phyloP scores from a whole-genome alignment of 2,888 invertebrate genomes.

The Rhingia rostrata region DNA sequence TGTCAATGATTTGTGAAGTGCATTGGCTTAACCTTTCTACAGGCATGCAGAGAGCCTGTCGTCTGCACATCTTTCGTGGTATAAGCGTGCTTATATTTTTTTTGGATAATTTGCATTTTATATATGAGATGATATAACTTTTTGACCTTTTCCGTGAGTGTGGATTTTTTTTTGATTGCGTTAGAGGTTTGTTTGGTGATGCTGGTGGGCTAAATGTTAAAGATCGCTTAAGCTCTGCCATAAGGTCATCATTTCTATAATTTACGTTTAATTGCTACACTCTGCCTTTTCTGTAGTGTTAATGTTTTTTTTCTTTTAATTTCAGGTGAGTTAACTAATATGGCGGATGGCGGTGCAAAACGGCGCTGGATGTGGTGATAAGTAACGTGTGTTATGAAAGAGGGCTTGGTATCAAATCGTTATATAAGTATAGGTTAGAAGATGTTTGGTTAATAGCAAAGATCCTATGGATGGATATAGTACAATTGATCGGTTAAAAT shows the following conservation, averaged over 20 bases:
- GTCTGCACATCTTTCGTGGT: conserved; percentile 6
- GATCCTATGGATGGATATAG: too few relatives aligned
- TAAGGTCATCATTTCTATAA: conserved; percentile 41
- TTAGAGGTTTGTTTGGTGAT: conserved; percentile 9
- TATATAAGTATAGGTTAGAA: too few relatives aligned
- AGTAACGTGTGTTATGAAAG: neutral
- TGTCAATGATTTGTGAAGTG: conserved; percentile 57
- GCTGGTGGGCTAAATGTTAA: conserved; percentile 48
- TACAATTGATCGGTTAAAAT: too few relatives aligned
- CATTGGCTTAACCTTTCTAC: conserved; percentile 61
- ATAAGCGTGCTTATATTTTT: neutral
- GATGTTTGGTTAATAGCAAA: too few relatives aligned
- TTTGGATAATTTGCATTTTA: conserved; percentile 41
- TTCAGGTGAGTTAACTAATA: conserved; percentile 54
- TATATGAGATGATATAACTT: conserved; percentile 30
- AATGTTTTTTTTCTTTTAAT: conserved; percentile 31
- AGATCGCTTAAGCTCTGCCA: conserved; percentile 50
- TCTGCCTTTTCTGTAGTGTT: conserved; percentile 11
- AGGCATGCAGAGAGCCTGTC: neutral
- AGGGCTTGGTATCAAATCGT: neutral
- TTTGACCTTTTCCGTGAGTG: conserved; percentile 46
- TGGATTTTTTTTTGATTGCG: neutral
- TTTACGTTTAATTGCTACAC: conserved; percentile 21
- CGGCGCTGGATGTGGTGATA: neutral
- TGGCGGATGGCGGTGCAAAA: neutral